Percentiles rank a stretch among this genome's conserved stretches.
Conservation (phyloP, 2,797 vertebrate genomes). For the Tragelaphus oryx region DNA sequence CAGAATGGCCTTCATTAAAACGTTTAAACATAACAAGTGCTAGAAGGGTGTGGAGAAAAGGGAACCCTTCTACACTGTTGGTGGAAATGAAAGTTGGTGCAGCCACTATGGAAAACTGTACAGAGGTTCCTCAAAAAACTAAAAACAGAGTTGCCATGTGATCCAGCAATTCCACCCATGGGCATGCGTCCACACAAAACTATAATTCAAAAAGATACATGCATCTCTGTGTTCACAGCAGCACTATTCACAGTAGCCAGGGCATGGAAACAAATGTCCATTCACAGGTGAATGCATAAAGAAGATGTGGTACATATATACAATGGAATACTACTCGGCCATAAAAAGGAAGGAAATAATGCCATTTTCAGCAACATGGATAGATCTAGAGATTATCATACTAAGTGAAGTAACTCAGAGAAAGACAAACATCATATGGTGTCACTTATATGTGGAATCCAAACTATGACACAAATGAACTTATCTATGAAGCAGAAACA, state of each 20-base stretch:
- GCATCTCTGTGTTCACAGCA: background rate
- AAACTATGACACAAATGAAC: background rate
- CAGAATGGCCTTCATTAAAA: background rate
- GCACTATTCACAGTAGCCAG: background rate
- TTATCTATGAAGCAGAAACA: background rate
- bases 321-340: background rate
- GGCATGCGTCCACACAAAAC: background rate
- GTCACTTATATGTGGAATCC: background rate
- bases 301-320: background rate
- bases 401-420: background rate
- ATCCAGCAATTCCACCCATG: background rate
- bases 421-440: background rate
- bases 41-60: background rate
- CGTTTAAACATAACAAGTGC: background rate
- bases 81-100: background rate
- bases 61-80: background rate
- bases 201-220: background rate
- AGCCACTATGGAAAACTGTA: background rate
- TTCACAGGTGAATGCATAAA: background rate
- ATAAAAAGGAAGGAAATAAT: background rate
- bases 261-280: background rate
- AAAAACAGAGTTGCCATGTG: background rate
- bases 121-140: background rate
- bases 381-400: background rate
- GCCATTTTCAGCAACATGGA: background rate